Percentiles rank a stretch among this genome's conserved stretches.
Conservation (phyloP, 2,888 invertebrate species). For the Brachypalpus laphriformis region DNA sequence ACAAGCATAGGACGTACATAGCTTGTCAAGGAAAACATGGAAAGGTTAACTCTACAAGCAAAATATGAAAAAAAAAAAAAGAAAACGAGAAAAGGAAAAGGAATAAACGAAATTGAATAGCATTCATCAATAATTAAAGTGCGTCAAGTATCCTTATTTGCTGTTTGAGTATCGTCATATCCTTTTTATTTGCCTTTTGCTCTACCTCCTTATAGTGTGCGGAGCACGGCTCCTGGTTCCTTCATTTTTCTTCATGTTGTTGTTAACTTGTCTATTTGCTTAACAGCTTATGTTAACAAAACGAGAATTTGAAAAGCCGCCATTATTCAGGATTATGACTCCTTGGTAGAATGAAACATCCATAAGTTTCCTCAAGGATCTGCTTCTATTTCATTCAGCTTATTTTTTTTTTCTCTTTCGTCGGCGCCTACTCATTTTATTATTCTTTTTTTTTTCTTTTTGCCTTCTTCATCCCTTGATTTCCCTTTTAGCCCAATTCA, state of each 20-base stretch:
- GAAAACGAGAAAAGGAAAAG: background rate
- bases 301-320: conserved; percentile 73
- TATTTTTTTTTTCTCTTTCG: conserved; percentile 6
- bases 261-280: conserved; percentile 74
- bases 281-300: conserved; percentile 72
- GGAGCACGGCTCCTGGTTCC: background rate
- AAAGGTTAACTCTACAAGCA: conserved; percentile 3
- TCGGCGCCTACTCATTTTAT: conserved; percentile 45
- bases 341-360: conserved; percentile 66
- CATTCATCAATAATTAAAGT: conserved; percentile 72
- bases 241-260: conserved; percentile 55
- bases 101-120: conserved; percentile 55
- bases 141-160: conserved; percentile 66
- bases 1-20: conserved; percentile 21
- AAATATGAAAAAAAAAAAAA: background rate
- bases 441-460: conserved; percentile 12
- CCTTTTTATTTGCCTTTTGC: conserved; percentile 55
- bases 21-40: conserved; percentile 23
- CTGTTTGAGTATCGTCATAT: conserved; percentile 59
- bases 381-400: conserved; percentile 30
- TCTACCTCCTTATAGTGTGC: background rate
- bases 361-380: conserved; percentile 69
- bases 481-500: conserved; percentile 34
- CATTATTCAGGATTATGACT: conserved; percentile 74
- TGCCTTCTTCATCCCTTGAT: conserved; percentile 1